A percentile compares a stretch with the other conserved stretches of the same genome.
Conservation (phyloP, 2,113 vertebrate genomes). For the Colius striatus region DNA sequence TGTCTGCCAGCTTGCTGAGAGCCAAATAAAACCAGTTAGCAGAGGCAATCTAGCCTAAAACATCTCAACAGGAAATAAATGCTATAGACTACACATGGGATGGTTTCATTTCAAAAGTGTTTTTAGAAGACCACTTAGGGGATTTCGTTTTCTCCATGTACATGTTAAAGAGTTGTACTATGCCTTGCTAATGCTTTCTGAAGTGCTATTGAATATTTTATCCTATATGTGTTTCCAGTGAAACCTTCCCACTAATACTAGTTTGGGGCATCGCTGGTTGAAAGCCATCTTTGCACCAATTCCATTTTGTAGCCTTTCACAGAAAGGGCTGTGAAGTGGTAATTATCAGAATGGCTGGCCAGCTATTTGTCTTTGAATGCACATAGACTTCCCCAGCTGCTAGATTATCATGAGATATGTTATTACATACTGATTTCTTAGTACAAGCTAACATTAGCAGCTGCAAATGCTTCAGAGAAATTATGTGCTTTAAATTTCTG, state of each 20-base stretch:
- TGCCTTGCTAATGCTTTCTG: neutral
- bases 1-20: slow-evolving; percentile 16
- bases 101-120: slow-evolving; percentile 15
- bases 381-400: neutral
- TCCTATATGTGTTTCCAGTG: neutral
- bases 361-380: neutral
- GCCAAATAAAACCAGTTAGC: neutral
- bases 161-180: neutral
- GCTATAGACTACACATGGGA: neutral
- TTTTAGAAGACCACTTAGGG: neutral
- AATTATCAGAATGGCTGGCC: neutral
- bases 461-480: neutral
- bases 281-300: slow-evolving; percentile 13
- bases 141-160: neutral
- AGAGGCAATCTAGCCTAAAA: neutral
- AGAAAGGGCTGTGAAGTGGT: neutral
- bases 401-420: neutral
- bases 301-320: neutral
- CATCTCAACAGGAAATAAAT: neutral
- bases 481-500: neutral
- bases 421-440: slow-evolving; percentile 19
- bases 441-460: neutral
- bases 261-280: neutral
- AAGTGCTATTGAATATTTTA: neutral
- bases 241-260: neutral